phyloP scores from a whole-genome alignment of 2,113 vertebrate species.

The Hassar affinis region DNA sequence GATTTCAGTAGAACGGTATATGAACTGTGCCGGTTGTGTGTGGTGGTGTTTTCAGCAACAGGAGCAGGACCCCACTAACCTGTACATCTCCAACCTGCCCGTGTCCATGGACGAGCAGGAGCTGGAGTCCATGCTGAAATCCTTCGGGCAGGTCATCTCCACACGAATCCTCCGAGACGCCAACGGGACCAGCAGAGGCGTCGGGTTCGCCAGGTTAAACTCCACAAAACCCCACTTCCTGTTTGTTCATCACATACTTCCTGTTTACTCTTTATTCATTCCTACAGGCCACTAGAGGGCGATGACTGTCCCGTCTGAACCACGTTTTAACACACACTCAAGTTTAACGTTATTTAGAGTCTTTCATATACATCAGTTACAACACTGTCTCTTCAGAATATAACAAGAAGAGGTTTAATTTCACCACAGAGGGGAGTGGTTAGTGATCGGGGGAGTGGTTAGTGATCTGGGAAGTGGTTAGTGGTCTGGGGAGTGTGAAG shows the following conservation, averaged over 20 bases:
- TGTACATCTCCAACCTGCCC: slow-evolving; percentile 91
- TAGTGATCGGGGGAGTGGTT: too few relatives aligned
- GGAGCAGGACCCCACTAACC: too few relatives aligned
- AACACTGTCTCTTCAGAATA: too few relatives aligned
- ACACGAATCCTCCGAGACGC: slow-evolving; percentile 89
- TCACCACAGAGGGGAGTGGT: too few relatives aligned
- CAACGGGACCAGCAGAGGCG: slow-evolving; percentile 85
- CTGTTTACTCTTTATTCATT: neutral
- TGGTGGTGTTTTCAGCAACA: slow-evolving; percentile 78
- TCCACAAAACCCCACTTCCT: neutral
- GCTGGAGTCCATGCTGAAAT: slow-evolving; percentile 88
- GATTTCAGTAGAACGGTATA: too few relatives aligned
- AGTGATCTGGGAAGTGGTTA: neutral
- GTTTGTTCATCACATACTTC: neutral
- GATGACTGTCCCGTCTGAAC: neutral
- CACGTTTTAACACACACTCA: neutral
- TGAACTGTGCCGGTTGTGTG: neutral
- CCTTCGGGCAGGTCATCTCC: slow-evolving; percentile 91
- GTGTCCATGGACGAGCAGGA: slow-evolving; percentile 91
- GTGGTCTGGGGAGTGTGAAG: neutral
- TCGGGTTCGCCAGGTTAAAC: slow-evolving; percentile 94
- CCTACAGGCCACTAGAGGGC: neutral
- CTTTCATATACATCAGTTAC: neutral
- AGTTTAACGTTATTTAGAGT: too few relatives aligned
- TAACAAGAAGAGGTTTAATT: too few relatives aligned